Evolutionary conservation across 2,113 vertebrate species (phyloP), one percentile per base, ranked within the genome.

Genomic region (Hyla sarda): DNA sequence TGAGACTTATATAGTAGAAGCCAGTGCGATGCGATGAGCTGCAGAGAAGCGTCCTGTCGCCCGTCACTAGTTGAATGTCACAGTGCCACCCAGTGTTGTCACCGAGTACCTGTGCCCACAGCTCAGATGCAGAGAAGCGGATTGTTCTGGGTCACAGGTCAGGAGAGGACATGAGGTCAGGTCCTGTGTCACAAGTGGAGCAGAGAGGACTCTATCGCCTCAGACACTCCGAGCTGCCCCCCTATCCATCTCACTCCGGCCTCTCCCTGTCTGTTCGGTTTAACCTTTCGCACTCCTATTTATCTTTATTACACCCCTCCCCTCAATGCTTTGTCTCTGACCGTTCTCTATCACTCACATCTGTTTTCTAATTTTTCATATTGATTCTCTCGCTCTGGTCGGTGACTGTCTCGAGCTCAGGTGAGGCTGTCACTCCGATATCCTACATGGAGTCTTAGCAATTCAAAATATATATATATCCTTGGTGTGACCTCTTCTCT

Each of bases 211-310:
- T 81, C 67, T 86, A 86, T 85, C 2, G 74, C 45, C 14, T 72
- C 72, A 84, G 73, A 62, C 72, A 77, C 71, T 71, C 12, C 52
- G 58, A 41, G 30, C 83, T 56, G 37, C 23, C 71, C 77, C 50
- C 25, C 77, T 58, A 86, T 80, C 76, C 75, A 86, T 86, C 84
- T 80, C 83, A 67, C 83, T 85, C 30, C 56, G 30, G 21, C n/a
- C 76, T 25, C 30, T 28, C 65, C 41, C 84, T 86, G 76, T 86
- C 84, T 81, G 65, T 21, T 74, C 47, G 69, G 69, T 80, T 86
- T 86, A 86, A 86, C 84, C 76, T 80, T 52, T 86, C 34, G 62
- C 84, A 9, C 52, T 81, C 23, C 84, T 58, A 86, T 86, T 86
- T 45, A 81, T 86, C 84, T 86, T 81, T 81, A 73, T 86, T 86